A percentile compares a stretch with the other conserved stretches of the same genome.
phyloP scores from a whole-genome alignment of 1,140 invertebrate genomes.

The Anadara kagoshimensis region DNA sequence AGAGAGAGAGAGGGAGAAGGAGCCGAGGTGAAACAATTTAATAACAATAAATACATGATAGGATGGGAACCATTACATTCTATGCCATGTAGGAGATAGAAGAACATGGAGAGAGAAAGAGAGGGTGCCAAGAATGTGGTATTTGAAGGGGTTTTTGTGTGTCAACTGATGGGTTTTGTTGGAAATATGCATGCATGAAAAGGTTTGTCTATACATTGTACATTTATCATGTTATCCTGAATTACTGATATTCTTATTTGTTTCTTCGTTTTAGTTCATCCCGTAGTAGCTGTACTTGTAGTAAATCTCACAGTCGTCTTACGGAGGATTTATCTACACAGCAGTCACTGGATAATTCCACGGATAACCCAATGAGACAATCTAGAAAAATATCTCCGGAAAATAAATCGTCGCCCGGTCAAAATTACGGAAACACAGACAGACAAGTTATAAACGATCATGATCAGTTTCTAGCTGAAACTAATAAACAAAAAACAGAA shows the following conservation, averaged over 20 bases:
- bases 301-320: slow-evolving; percentile 16
- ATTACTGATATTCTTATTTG: neutral
- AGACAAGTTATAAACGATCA: neutral
- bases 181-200: neutral
- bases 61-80: too few relatives aligned
- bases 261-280: slow-evolving; percentile 9
- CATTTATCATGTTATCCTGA: neutral
- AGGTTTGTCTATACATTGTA: neutral
- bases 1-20: too few relatives aligned
- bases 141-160: neutral
- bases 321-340: slow-evolving; percentile 5
- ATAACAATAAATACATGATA: too few relatives aligned
- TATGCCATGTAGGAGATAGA: too few relatives aligned
- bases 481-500: too few relatives aligned
- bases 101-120: too few relatives aligned
- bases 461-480: neutral
- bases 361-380: neutral
- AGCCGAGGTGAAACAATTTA: too few relatives aligned
- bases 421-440: neutral
- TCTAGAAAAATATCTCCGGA: neutral
- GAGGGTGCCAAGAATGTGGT: neutral
- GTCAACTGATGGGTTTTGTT: neutral
- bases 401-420: neutral
- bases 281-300: slow-evolving; percentile 13
- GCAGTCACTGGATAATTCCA: neutral